These are phyloP conservation scores for Odontomachus brunneus DNA, from an alignment of 1,140 invertebrate genomes.

Conservation along the genomic window DNA sequence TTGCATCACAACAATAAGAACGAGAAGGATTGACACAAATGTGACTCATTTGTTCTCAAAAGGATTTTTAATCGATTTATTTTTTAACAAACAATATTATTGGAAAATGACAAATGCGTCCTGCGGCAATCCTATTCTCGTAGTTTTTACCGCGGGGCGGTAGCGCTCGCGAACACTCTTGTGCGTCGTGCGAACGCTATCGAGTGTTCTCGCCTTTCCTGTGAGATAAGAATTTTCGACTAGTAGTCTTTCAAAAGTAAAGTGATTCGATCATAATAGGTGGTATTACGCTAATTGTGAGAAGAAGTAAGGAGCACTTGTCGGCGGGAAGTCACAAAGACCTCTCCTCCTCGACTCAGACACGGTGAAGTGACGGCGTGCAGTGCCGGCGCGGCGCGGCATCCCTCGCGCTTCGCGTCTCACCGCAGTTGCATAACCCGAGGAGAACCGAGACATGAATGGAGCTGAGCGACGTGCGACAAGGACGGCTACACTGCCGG, in stretches of 20 bases:
- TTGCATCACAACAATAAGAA: too few relatives aligned
- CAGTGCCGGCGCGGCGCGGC: conserved; percentile 53
- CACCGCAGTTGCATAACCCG: conserved; percentile 72
- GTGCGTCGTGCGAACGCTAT: too few relatives aligned
- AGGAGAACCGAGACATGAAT: conserved; percentile 74
- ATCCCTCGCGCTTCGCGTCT: conserved; percentile 54
- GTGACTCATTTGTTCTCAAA: too few relatives aligned
- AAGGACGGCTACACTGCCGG: conserved; percentile 61
- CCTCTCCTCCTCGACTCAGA: conserved; percentile 43
- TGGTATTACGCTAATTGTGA: background rate
- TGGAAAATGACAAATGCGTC: too few relatives aligned
- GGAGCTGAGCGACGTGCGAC: conserved; percentile 70
- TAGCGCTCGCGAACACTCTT: too few relatives aligned
- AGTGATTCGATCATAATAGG: conserved; percentile 28
- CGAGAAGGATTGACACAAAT: too few relatives aligned
- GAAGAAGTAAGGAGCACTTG: conserved; percentile 16
- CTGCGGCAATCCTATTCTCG: too few relatives aligned
- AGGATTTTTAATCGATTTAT: too few relatives aligned
- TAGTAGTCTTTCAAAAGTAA: background rate
- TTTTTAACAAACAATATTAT: too few relatives aligned
- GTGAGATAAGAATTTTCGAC: background rate
- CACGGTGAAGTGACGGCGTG: conserved; percentile 62
- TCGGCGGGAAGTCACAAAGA: conserved; percentile 36
- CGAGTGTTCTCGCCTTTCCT: background rate
- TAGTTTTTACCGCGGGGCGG: too few relatives aligned